Conservation (phyloP, 2,888 invertebrate genomes). For the Syrista parreyssii region DNA sequence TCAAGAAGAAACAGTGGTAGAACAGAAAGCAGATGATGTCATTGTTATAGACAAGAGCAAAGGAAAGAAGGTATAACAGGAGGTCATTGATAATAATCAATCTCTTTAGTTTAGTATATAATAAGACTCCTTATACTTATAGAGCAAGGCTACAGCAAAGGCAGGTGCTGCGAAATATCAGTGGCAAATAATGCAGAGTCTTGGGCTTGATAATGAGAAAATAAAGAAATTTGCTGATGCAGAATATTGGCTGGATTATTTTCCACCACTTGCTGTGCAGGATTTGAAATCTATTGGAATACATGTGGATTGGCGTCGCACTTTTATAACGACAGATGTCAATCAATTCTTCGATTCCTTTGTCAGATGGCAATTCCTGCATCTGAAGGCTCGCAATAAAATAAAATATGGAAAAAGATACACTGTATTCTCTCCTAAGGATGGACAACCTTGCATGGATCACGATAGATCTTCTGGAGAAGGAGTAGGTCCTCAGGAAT, state of each 20-base stretch:
- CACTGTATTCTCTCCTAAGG: constrained; percentile 95
- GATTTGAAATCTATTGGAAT: constrained; percentile 92
- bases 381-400: constrained; percentile 86
- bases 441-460: constrained; percentile 99
- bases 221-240: constrained; percentile 93
- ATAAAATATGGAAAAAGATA: constrained; percentile 97
- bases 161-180: constrained; percentile 90
- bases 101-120: not conserved
- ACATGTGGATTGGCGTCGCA: constrained; percentile 96
- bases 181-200: constrained; percentile 98
- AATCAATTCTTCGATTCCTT: constrained; percentile 99
- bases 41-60: constrained; percentile 87
- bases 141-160: constrained; percentile 96
- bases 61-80: constrained; percentile 80
- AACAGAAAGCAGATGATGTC: constrained; percentile 70
- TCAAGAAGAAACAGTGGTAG: constrained; percentile 65
- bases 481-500: constrained; percentile 98
- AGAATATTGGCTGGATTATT: constrained; percentile 95
- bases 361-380: constrained; percentile 95
- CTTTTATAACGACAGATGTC: constrained; percentile 98
- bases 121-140: constrained; percentile 36
- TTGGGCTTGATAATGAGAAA: constrained; percentile 91
- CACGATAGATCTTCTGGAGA: constrained; percentile 97
- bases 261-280: constrained; percentile 88
- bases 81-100: not conserved